Base-by-base conservation (phyloP, 2,113 vertebrate genomes). In the Cichladusa arquata region DNA sequence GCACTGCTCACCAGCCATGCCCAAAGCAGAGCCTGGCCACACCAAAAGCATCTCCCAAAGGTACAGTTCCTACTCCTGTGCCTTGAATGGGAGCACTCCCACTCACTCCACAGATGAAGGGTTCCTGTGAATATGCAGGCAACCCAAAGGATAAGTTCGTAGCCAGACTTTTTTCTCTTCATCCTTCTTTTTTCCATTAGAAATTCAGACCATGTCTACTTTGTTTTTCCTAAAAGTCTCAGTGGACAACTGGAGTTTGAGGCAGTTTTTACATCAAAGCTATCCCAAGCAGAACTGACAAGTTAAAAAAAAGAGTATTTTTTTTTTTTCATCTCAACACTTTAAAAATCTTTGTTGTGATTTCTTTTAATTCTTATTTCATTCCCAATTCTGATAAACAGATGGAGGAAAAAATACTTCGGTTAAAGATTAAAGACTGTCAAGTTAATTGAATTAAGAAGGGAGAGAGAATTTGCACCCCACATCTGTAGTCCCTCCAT, bases 381-480 rank as follows among this genome's bases (percentile, higher is more conserved):
- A 81, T 88, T 96, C 82, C 72, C 3, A 6, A 88, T 90, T 91
- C 88, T 72, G 90, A 96, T 90, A 90, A 96, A 95, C 95, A 94
- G 93, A 94, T 50, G 92, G 93, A 84, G 53, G 48, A 56, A 86
- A 93, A 94, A 94, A 47, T 40, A 40, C 53, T 81, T 86, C 0
- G 0, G 64, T 56, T 93, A 81, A 90, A 92, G 93, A 97, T 94
- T 94, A 96, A 96, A 94, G 79, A 71, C 83, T 56, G 9, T 36
- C 51, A 81, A 25, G 28, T 86, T 96, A 95, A 95, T 92, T 96
- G 92, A 93, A 93, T 94, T 94, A 93, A 86, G 88, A 86, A 81
- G n/a, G 53, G 64, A 95, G 54, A 79, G 57, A 80, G 82, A 78
- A 67, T 67, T 78, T 88, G n/a, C 28, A 74, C 51, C 86, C 67